Evolutionary conservation across 2,888 invertebrate species (phyloP), one percentile per base, ranked within the genome.

Genomic region (Lochmaea crataegi): DNA sequence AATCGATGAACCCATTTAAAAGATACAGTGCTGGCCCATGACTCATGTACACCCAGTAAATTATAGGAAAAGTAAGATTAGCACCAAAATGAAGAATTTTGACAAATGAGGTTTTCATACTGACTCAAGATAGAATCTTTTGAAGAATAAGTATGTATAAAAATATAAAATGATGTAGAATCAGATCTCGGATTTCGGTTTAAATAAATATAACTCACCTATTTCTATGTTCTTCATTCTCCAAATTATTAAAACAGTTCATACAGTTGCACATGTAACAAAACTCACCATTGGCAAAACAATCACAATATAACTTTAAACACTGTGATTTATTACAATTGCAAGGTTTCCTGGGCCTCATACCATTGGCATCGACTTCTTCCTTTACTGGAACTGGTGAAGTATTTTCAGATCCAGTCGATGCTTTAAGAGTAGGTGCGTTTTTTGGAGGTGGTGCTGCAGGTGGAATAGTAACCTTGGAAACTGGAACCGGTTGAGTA

Each of bases 321-420:
- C 99, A 99, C 86, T 98, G 98, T 2, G 98, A 99, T 88, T 98
- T 98, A 42, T 97, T 99, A 87, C 99, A 99, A 87, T 99, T 99
- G 88, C 99, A 99, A 11, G 98, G 98, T 86, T 99, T 99, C 61
- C 96, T 89, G 1, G 95, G 93, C 78, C 94, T 88, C 80, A 90
- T 83, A 0, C 88, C 89, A 42, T 87, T 86, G 51, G 78, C 73
- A n/a, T 79, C 79, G n/a, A 75, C 74, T 63, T 78, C 76, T 12
- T 77, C 77, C 65, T 77, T 75, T 9, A 70, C 42, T 14, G 66
- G 14, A 68, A 5, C 5, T 66, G 73, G 71, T 5, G 75, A 71
- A 7, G 70, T 32, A 26, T 68, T 65, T 11, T 70, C 76, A 32
- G 57, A 16, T 18, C 22, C 58, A 16, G 75, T 57, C 9, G 75